phyloP scores from a whole-genome alignment of 2,888 invertebrate genomes.

The Octodonta nipae region DNA sequence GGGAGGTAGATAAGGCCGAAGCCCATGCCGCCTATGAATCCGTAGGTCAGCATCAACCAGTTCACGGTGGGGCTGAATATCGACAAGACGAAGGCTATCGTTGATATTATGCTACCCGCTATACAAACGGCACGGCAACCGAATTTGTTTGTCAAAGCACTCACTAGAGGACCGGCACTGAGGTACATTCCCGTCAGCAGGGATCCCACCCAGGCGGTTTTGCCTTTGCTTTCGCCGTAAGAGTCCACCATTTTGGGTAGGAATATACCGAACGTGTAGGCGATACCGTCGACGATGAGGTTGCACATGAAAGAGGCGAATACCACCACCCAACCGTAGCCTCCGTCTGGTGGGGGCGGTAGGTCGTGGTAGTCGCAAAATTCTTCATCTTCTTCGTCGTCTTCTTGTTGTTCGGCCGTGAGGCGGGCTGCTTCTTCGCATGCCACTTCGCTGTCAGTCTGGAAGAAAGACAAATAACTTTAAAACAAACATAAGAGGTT shows the following conservation, averaged over 20 bases:
- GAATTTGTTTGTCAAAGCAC: conserved; percentile 89
- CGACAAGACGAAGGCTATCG: conserved; percentile 72
- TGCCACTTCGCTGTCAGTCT: conserved; percentile 79
- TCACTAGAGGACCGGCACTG: conserved; percentile 86
- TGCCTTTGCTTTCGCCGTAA: conserved; percentile 80
- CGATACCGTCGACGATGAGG: conserved; percentile 94
- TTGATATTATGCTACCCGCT: conserved; percentile 74
- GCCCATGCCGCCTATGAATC: conserved; percentile 72
- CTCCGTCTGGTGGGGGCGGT: conserved; percentile 81
- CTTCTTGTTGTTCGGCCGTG: conserved; percentile 50
- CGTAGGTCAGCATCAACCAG: conserved; percentile 85
- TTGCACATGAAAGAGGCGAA: conserved; percentile 95
- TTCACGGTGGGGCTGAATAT: conserved; percentile 77
- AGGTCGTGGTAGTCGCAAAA: conserved; percentile 61
- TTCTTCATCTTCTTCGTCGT: conserved; percentile 49
- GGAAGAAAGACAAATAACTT: too few relatives aligned
- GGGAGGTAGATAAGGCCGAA: conserved; percentile 50
- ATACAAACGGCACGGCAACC: conserved; percentile 91
- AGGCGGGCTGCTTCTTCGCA: conserved; percentile 72
- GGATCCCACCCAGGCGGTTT: conserved; percentile 87
- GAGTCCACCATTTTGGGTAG: conserved; percentile 63
- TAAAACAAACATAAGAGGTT: too few relatives aligned
- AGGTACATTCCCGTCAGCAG: conserved; percentile 91
- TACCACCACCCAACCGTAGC: conserved; percentile 90
- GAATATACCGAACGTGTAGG: conserved; percentile 96